Evolutionary conservation across 2,888 invertebrate genomes (phyloP).

Genomic region (Hypsopygia costalis): DNA sequence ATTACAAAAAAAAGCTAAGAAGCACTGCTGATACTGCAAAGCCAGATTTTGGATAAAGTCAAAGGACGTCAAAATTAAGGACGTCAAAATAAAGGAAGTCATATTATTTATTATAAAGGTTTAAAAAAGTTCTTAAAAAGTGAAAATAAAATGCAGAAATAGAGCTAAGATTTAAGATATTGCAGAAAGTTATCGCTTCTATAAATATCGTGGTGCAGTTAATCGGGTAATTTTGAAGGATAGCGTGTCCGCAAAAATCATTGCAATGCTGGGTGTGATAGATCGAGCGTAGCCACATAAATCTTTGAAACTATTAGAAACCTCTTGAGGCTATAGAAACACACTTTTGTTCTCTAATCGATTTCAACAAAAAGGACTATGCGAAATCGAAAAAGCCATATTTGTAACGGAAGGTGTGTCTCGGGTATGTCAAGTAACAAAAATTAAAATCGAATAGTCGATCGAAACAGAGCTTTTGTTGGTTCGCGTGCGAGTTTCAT

Average conservation of each 20-base stretch:
- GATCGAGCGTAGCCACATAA: slow-evolving; percentile 60
- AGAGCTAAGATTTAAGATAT: too few relatives aligned
- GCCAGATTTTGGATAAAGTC: too few relatives aligned
- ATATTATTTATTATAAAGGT: too few relatives aligned
- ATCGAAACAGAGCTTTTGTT: slow-evolving; percentile 67
- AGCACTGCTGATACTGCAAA: too few relatives aligned
- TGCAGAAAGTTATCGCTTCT: too few relatives aligned
- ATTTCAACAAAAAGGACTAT: slow-evolving; percentile 40
- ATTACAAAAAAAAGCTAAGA: too few relatives aligned
- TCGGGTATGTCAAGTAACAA: slow-evolving; percentile 43
- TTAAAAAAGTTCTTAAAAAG: too few relatives aligned
- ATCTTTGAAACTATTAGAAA: slow-evolving; percentile 57
- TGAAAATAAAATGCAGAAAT: too few relatives aligned
- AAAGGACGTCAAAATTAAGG: too few relatives aligned
- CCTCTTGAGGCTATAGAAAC: slow-evolving; percentile 51
- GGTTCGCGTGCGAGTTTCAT: slow-evolving; percentile 61
- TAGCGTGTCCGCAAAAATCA: slow-evolving; percentile 40
- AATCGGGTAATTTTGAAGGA: slow-evolving; percentile 37
- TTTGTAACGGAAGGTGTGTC: slow-evolving; percentile 65
- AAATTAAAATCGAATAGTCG: slow-evolving; percentile 64
- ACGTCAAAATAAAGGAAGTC: too few relatives aligned
- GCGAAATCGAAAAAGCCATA: slow-evolving; percentile 45
- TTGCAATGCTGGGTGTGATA: slow-evolving; percentile 58
- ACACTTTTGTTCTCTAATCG: slow-evolving; percentile 45
- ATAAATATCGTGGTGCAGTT: slow-evolving; percentile 12